Evolutionary conservation across 1,140 invertebrate species (phyloP).

Genomic region (Gryon sp.): DNA sequence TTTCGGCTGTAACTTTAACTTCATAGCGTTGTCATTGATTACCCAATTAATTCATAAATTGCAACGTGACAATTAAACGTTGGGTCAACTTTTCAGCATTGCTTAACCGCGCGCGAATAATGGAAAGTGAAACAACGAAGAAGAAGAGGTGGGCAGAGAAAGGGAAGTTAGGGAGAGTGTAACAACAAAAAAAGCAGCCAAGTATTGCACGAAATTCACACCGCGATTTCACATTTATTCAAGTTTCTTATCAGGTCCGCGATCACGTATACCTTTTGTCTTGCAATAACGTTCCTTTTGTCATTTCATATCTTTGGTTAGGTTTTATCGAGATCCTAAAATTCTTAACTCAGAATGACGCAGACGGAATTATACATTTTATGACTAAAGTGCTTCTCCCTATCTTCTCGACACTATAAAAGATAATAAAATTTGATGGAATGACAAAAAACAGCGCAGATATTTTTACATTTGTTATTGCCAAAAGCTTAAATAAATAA

Average conservation of each 20-base stretch:
- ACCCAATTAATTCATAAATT: conserved; percentile 22
- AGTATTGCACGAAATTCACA: conserved; percentile 37
- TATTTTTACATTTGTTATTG: conserved; percentile 20
- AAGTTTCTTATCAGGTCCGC: conserved; percentile 41
- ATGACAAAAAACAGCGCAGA: conserved; percentile 5
- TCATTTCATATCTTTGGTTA: conserved; percentile 53
- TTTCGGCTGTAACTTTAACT: too few species aligned
- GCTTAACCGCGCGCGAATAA: conserved; percentile 19
- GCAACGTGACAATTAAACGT: conserved; percentile 7
- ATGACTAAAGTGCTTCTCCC: conserved; percentile 38
- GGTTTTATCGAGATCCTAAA: conserved; percentile 60
- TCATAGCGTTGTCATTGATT: conserved; percentile 12
- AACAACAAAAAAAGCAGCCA: conserved; percentile 19
- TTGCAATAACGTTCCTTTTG: conserved; percentile 54
- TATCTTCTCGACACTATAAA: conserved; percentile 35
- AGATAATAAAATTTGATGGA: conserved; percentile 22
- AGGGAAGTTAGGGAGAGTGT: too few species aligned
- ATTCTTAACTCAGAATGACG: conserved; percentile 56
- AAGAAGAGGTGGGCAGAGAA: too few species aligned
- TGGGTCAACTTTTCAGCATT: conserved; percentile 5
- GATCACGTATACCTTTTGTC: conserved; percentile 47
- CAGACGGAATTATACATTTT: conserved; percentile 55
- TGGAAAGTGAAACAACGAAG: conserved; percentile 19
- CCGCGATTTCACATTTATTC: conserved; percentile 34
- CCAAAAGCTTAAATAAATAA: conserved; percentile 40